phyloP scores from a whole-genome alignment of 2,113 vertebrate genomes.

The Sprattus sprattus region DNA sequence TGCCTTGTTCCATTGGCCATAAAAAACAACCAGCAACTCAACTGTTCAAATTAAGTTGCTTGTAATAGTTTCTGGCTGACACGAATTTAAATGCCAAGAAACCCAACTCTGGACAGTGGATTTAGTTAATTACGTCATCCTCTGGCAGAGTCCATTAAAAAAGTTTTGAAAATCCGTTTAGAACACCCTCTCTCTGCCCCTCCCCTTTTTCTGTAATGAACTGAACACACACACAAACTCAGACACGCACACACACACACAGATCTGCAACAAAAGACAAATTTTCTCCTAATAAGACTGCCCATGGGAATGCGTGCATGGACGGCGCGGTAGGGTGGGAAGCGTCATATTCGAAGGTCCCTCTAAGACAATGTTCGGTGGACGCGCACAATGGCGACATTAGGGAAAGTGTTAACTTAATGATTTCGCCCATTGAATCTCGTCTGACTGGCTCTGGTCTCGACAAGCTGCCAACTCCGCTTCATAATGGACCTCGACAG shows the following conservation, averaged over 20 bases:
- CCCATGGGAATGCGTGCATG: slow-evolving; percentile 69
- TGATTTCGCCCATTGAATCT: slow-evolving; percentile 82
- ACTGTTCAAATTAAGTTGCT: background rate
- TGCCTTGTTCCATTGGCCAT: background rate
- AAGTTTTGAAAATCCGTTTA: slow-evolving; percentile 7
- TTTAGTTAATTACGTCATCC: slow-evolving; percentile 13
- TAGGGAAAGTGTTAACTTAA: slow-evolving; percentile 92
- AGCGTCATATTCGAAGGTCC: slow-evolving; percentile 71
- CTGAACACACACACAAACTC: slow-evolving; percentile 23
- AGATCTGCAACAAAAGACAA: slow-evolving; percentile 39
- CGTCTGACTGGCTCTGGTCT: slow-evolving; percentile 80
- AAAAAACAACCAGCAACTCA: background rate
- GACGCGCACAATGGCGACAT: slow-evolving; percentile 79
- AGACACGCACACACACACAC: slow-evolving; percentile 31
- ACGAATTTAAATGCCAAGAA: background rate
- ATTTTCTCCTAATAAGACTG: slow-evolving; percentile 42
- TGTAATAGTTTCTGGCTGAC: background rate
- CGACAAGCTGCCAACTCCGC: slow-evolving; percentile 82
- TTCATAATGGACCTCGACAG: slow-evolving; percentile 82
- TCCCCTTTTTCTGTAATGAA: background rate
- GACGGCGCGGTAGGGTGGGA: slow-evolving; percentile 66
- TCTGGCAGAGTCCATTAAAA: background rate
- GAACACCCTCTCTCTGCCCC: slow-evolving; percentile 20
- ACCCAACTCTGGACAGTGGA: background rate
- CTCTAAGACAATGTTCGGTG: slow-evolving; percentile 74